phyloP scores from a whole-genome alignment of 2,113 vertebrate genomes.

The Trichomycterus rosablanca region DNA sequence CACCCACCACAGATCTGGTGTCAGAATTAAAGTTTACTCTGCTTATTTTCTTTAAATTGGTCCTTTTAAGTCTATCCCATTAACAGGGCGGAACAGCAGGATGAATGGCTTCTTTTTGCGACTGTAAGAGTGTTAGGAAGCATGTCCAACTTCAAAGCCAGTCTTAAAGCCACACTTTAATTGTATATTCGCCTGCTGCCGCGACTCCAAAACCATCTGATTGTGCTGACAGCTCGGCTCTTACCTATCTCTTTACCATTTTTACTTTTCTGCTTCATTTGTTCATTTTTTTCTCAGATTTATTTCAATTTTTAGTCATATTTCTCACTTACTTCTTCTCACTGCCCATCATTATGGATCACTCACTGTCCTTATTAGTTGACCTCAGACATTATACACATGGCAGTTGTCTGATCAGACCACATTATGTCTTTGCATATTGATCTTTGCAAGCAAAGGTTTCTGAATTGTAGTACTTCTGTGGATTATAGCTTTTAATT shows the following conservation, averaged over 20 bases:
- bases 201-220: slow-evolving; percentile 63
- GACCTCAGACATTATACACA: too few relatives aligned
- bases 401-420: too few relatives aligned
- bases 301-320: too few relatives aligned
- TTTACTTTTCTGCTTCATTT: slow-evolving; percentile 40
- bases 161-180: slow-evolving; percentile 80
- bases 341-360: background rate
- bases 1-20: slow-evolving; percentile 47
- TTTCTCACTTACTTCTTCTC: background rate
- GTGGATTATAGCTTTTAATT: too few relatives aligned
- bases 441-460: too few relatives aligned
- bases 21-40: slow-evolving; percentile 65
- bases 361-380: slow-evolving; percentile 13
- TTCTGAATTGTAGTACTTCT: too few relatives aligned
- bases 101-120: slow-evolving; percentile 62
- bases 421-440: too few relatives aligned
- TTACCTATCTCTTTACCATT: slow-evolving; percentile 33
- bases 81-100: slow-evolving; percentile 67
- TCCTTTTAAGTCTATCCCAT: slow-evolving; percentile 60
- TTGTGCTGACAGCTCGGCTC: slow-evolving; percentile 78
- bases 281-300: too few relatives aligned
- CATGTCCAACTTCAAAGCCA: slow-evolving; percentile 79
- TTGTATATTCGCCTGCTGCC: slow-evolving; percentile 75
- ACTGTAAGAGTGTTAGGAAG: slow-evolving; percentile 69
- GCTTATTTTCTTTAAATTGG: slow-evolving; percentile 61